These are phyloP conservation scores for Pantherophis guttatus DNA, from an alignment of 2,113 vertebrate genomes.

Conservation along the genomic window DNA sequence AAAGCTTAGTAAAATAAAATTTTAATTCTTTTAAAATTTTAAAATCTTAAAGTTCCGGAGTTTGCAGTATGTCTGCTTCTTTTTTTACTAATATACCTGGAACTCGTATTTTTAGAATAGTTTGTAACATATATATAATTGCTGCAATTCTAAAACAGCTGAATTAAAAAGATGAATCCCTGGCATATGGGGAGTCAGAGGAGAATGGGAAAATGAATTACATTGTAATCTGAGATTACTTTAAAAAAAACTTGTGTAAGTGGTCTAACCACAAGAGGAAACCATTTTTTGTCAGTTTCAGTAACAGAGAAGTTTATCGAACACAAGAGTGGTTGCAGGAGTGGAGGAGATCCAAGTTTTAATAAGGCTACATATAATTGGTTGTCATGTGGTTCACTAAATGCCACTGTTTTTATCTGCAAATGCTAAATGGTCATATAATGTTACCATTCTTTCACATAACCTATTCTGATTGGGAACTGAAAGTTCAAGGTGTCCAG, in stretches of 20 bases:
- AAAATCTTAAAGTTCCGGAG: too few species aligned
- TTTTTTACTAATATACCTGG: too few species aligned
- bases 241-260: neutral
- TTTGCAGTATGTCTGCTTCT: too few species aligned
- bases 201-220: neutral
- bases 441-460: neutral
- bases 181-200: neutral
- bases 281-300: neutral
- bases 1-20: too few species aligned
- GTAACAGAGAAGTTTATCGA: neutral
- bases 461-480: too few species aligned
- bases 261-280: neutral
- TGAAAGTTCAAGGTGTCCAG: neutral
- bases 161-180: neutral
- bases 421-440: neutral
- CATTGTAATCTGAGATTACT: neutral
- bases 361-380: neutral
- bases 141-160: neutral
- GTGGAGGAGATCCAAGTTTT: neutral
- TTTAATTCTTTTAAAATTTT: too few species aligned
- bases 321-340: neutral
- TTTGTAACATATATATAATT: neutral
- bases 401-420: neutral
- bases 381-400: neutral
- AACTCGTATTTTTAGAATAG: too few species aligned